These are phyloP conservation scores for Acanthacorydalis orientalis DNA, from an alignment of 2,888 invertebrate species.

Conservation along the genomic window DNA sequence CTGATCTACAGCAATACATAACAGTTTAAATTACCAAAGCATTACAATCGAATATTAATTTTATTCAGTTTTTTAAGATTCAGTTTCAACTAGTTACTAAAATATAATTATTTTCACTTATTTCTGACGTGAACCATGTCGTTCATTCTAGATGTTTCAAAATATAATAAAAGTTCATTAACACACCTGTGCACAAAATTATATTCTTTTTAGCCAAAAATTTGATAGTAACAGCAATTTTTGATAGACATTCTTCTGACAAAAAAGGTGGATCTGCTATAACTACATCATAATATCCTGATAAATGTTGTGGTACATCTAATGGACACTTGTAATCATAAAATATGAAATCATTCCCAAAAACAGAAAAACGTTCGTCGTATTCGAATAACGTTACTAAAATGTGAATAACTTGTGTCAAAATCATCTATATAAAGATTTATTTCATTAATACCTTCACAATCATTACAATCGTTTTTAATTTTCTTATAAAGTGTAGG, in stretches of 20 bases:
- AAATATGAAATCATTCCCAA: slow-evolving; percentile 59
- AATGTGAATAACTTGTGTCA: slow-evolving; percentile 19
- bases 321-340: slow-evolving; percentile 80
- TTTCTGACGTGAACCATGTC: no score
- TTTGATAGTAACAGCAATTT: slow-evolving; percentile 62
- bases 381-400: slow-evolving; percentile 65
- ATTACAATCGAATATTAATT: no score
- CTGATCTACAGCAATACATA: no score
- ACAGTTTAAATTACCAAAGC: no score
- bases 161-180: not conserved
- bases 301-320: slow-evolving; percentile 40
- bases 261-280: slow-evolving; percentile 92
- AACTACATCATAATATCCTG: slow-evolving; percentile 57
- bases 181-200: slow-evolving; percentile 69
- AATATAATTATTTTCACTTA: no score
- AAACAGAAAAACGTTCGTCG: slow-evolving; percentile 66
- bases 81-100: no score
- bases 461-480: slow-evolving; percentile 31
- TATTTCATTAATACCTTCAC: slow-evolving; percentile 26
- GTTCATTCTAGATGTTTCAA: no score
- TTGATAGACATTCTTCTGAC: slow-evolving; percentile 78
- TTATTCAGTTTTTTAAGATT: no score
- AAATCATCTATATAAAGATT: slow-evolving; percentile 8
- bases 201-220: slow-evolving; percentile 57
- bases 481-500: slow-evolving; percentile 66